These are phyloP conservation scores for Serripes groenlandicus DNA, from an alignment of 2,888 invertebrate genomes.

Conservation along the genomic window DNA sequence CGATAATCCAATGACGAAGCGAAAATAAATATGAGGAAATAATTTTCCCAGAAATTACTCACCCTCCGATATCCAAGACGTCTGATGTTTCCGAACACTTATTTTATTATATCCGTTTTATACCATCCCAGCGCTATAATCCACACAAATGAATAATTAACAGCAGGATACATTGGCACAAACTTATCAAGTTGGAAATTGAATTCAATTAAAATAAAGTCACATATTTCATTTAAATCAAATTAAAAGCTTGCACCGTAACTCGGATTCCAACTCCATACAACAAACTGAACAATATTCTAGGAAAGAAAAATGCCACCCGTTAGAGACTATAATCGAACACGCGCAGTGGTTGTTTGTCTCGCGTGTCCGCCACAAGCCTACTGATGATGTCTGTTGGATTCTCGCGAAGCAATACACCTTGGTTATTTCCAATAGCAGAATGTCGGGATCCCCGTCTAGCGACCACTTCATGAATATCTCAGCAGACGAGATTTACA, in stretches of 20 bases:
- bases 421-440: constrained; percentile 27
- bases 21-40: no score
- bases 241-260: no score
- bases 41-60: no score
- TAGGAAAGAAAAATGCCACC: no score
- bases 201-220: no score
- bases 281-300: no score
- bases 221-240: no score
- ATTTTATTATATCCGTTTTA: constrained; percentile 40
- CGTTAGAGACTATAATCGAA: no score
- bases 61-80: constrained; percentile 25
- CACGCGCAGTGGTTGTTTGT: constrained; percentile 51
- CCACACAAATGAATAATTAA: constrained; percentile 38
- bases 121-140: constrained; percentile 48
- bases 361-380: constrained; percentile 55
- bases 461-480: constrained; percentile 27
- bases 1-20: no score
- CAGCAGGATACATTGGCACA: constrained; percentile 52
- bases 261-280: no score
- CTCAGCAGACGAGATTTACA: constrained; percentile 60
- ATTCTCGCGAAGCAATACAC: constrained; percentile 37
- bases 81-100: constrained; percentile 19
- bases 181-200: no score
- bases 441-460: constrained; percentile 25
- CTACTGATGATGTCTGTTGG: constrained; percentile 34